A percentile compares a stretch with the other conserved stretches of the same genome.
Conservation (phyloP, 2,888 invertebrate species). For the Ophioninae sp. region DNA sequence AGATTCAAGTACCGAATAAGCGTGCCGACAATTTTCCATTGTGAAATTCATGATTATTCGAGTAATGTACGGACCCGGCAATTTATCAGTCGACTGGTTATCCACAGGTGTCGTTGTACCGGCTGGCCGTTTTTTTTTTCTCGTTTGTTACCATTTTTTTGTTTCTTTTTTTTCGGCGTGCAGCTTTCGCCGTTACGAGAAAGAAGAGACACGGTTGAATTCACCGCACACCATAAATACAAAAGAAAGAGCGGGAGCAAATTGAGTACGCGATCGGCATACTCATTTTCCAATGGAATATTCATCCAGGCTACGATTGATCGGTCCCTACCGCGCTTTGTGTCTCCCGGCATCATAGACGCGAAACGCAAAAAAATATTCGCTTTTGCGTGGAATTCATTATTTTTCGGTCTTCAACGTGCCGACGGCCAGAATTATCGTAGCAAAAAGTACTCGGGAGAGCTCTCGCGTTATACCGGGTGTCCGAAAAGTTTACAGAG, state of each 20-base stretch:
- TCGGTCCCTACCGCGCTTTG: not conserved
- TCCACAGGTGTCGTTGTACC: slow-evolving; percentile 54
- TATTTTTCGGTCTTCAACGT: not conserved
- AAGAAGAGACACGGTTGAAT: slow-evolving; percentile 27
- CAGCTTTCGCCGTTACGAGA: not conserved
- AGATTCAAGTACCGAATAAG: not conserved
- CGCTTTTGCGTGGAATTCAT: not conserved
- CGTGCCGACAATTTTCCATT: slow-evolving; percentile 38
- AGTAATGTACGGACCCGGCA: slow-evolving; percentile 29
- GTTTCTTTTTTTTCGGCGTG: not conserved
- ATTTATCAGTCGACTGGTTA: slow-evolving; percentile 59
- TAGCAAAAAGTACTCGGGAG: not conserved
- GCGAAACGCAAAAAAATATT: not conserved
- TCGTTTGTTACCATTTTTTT: not conserved
- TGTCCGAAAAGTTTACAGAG: not conserved
- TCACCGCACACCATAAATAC: slow-evolving; percentile 31
- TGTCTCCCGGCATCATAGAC: slow-evolving; percentile 38
- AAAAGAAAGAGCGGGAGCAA: not conserved
- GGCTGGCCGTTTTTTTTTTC: slow-evolving; percentile 17
- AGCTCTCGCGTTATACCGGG: not conserved
- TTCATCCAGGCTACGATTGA: slow-evolving; percentile 39
- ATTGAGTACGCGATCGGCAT: slow-evolving; percentile 15
- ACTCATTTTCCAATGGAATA: slow-evolving; percentile 49
- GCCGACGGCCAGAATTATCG: slow-evolving; percentile 1
- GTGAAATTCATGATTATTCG: slow-evolving; percentile 47